Evolutionary conservation across 2,113 vertebrate genomes (phyloP).

Genomic region (Carassius carassius): DNA sequence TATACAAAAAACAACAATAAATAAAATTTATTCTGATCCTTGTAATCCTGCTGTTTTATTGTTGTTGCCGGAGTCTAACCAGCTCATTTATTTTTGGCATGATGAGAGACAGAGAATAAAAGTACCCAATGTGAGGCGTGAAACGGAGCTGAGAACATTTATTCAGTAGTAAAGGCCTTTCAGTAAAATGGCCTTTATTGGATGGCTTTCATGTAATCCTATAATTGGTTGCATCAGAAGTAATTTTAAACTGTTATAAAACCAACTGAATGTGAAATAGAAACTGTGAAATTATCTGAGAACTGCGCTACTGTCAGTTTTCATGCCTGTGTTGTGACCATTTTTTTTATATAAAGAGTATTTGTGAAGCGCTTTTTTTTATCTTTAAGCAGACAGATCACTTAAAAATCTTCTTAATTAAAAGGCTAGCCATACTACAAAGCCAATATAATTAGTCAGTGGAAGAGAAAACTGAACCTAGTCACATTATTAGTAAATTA

Average conservation of each 20-base stretch:
- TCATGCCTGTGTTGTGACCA: background rate
- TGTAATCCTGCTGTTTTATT: conserved; percentile 22
- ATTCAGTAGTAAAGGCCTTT: background rate
- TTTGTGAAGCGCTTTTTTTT: background rate
- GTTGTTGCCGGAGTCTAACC: background rate
- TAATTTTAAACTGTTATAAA: background rate
- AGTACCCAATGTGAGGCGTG: background rate
- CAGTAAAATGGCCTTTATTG: conserved; percentile 16
- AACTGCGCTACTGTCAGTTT: background rate
- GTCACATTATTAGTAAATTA: background rate
- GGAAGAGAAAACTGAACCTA: background rate
- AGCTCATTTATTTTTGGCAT: conserved; percentile 12
- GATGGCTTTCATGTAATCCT: conserved; percentile 12
- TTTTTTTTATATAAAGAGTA: background rate
- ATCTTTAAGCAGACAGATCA: background rate
- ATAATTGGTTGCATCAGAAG: conserved; percentile 27
- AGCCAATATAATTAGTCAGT: background rate
- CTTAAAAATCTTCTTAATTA: background rate
- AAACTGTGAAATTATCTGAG: conserved; percentile 5
- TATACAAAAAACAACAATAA: background rate
- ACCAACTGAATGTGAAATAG: conserved; percentile 9
- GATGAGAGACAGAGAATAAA: background rate
- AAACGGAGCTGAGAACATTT: background rate
- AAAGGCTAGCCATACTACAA: background rate
- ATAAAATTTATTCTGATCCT: background rate